phyloP scores from a whole-genome alignment of 2,797 vertebrate genomes.

The Karalla daura region DNA sequence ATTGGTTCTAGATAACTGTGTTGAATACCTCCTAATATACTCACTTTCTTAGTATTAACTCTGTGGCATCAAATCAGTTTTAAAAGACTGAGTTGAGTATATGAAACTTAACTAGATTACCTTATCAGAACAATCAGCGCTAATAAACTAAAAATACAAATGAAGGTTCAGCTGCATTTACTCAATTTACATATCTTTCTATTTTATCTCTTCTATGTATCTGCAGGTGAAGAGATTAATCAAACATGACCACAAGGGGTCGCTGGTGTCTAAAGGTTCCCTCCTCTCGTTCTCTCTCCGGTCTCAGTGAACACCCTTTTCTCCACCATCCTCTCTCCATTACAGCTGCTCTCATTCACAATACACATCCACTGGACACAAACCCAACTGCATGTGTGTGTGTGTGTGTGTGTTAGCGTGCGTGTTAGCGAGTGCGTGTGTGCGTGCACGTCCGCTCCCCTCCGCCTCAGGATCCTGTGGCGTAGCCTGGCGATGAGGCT shows the following conservation, averaged over 20 bases:
- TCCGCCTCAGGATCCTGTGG: conserved; percentile 24
- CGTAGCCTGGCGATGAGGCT: conserved; percentile 70
- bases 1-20: no score
- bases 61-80: no score
- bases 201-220: no score
- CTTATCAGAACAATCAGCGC: no score
- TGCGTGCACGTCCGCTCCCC: neutral
- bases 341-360: conserved; percentile 50
- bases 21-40: no score
- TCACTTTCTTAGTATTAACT: no score
- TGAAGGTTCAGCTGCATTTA: no score
- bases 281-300: conserved; percentile 13
- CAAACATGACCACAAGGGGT: conserved; percentile 61
- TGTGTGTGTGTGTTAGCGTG: conserved; percentile 12
- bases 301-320: conserved; percentile 60
- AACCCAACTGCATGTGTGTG: conserved; percentile 24
- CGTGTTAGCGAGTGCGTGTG: conserved; percentile 8
- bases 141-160: no score
- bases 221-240: neutral
- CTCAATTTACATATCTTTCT: no score
- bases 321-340: conserved; percentile 45
- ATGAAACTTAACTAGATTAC: no score
- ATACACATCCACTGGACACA: conserved; percentile 27
- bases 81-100: no score
- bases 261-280: conserved; percentile 48